Evolutionary conservation across 2,113 vertebrate species (phyloP).

Genomic region (Chelonoidis abingdonii): DNA sequence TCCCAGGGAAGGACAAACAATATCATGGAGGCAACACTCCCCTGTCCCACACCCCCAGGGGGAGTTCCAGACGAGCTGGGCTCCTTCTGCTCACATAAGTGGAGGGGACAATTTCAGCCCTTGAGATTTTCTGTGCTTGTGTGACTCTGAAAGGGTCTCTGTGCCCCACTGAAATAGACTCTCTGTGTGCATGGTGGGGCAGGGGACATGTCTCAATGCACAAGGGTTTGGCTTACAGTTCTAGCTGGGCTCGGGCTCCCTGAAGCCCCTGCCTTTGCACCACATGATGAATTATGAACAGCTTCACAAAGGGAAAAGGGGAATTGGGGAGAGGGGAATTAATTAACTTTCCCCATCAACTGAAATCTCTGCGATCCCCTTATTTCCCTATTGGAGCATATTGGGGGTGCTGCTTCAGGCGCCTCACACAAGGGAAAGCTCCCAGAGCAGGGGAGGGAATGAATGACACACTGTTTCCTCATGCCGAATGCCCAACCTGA

Average conservation of each 20-base stretch:
- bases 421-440: too few relatives aligned
- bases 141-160: not conserved
- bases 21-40: not conserved
- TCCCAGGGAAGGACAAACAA: not conserved
- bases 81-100: not conserved
- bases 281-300: not conserved
- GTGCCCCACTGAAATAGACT: too few relatives aligned
- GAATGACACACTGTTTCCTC: not conserved
- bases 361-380: not conserved
- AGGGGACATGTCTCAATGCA: not conserved
- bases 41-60: fast-evolving
- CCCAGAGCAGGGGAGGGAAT: not conserved
- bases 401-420: not conserved
- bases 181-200: not conserved
- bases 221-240: not conserved
- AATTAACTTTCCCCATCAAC: not conserved
- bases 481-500: not conserved
- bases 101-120: not conserved
- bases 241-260: not conserved
- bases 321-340: not conserved
- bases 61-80: not conserved
- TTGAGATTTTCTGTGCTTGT: not conserved
- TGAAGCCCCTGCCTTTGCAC: too few relatives aligned
- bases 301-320: not conserved
- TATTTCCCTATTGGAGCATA: not conserved